Evolutionary conservation across 1,140 invertebrate genomes (phyloP).

Genomic region (Samia ricini): DNA sequence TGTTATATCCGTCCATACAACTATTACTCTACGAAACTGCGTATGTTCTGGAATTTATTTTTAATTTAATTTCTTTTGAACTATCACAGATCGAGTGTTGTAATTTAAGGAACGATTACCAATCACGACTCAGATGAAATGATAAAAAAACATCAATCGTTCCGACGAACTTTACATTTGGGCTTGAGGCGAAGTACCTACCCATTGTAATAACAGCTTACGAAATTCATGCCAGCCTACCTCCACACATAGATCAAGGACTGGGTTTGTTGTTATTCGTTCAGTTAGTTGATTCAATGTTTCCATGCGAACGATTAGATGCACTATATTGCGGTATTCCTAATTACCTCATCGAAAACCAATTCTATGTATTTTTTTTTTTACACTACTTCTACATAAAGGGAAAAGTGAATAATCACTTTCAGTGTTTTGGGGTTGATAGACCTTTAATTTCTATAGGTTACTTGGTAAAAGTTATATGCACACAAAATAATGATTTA

Average conservation of each 20-base stretch:
- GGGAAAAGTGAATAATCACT: not conserved
- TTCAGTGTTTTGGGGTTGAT: no score
- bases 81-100: not conserved
- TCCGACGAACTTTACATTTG: conserved; percentile 34
- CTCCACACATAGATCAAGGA: conserved; percentile 70
- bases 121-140: conserved; percentile 15
- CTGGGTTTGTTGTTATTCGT: conserved; percentile 40
- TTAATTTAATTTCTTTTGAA: no score
- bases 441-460: no score
- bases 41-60: no score
- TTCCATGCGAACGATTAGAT: conserved; percentile 39
- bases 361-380: not conserved
- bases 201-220: conserved; percentile 49
- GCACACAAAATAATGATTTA: no score
- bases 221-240: conserved; percentile 50
- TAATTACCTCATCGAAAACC: conserved; percentile 7
- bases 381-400: not conserved
- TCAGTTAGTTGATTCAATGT: conserved; percentile 20
- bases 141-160: conserved; percentile 33
- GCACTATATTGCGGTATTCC: conserved; percentile 24
- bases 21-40: no score
- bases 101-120: not conserved
- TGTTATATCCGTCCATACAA: no score
- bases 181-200: conserved; percentile 21
- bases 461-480: no score